phyloP scores from a whole-genome alignment of 1,140 invertebrate genomes.

The Formica selysi region DNA sequence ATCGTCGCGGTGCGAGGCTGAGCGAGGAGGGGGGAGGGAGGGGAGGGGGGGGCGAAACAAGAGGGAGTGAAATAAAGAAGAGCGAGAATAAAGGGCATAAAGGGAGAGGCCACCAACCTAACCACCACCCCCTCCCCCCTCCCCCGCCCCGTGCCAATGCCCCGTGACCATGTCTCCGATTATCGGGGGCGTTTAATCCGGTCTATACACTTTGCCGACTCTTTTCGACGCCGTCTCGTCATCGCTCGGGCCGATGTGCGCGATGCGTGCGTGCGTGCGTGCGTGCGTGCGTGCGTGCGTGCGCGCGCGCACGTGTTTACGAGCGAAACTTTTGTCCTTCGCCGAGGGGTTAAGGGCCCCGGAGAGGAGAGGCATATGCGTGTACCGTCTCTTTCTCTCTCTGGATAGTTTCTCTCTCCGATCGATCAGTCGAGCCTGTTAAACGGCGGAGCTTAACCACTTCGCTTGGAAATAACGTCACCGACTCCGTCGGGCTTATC shows the following conservation, averaged over 20 bases:
- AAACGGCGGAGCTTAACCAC: slow-evolving; percentile 45
- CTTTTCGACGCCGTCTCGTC: slow-evolving; percentile 20
- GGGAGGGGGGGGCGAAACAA: neutral
- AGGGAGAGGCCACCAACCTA: neutral
- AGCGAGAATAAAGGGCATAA: slow-evolving; percentile 11
- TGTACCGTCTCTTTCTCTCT: neutral
- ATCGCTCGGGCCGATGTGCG: neutral
- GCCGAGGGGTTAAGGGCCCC: slow-evolving; percentile 48
- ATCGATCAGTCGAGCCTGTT: slow-evolving; percentile 57
- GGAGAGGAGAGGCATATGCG: neutral
- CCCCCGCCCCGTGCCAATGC: no score
- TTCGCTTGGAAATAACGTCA: slow-evolving; percentile 46
- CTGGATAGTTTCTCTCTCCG: neutral
- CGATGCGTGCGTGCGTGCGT: neutral
- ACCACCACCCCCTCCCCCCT: neutral
- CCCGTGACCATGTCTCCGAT: slow-evolving; percentile 10
- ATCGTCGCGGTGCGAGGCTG: no score
- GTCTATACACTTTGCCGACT: slow-evolving; percentile 49
- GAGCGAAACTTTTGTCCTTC: slow-evolving; percentile 53
- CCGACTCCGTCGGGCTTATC: slow-evolving; percentile 32
- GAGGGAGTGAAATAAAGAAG: slow-evolving; percentile 9
- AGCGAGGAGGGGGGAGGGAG: no score
- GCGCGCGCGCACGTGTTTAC: slow-evolving; percentile 14
- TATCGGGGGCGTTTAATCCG: slow-evolving; percentile 37
- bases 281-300: neutral